Conservation (phyloP, 2,888 invertebrate species). For the Drepanosiphum platanoidis region DNA sequence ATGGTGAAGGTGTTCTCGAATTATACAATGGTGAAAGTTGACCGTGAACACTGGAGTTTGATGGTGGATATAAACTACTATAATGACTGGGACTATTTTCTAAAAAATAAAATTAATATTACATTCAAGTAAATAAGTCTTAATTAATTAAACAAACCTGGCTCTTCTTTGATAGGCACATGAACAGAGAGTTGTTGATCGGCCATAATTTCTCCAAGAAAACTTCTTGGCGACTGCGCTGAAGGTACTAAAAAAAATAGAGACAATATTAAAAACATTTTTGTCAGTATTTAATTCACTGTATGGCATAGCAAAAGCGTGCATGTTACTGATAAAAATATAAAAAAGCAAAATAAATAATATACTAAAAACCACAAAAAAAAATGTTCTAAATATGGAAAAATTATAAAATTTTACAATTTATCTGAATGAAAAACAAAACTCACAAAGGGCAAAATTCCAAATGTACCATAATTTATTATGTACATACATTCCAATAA, state of each 20-base stretch:
- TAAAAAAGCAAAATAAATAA: slow-evolving; percentile 32
- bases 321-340: slow-evolving; percentile 39
- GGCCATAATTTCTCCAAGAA: slow-evolving; percentile 35
- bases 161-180: slow-evolving; percentile 63
- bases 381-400: neutral
- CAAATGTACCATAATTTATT: no score
- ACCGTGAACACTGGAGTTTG: slow-evolving; percentile 40
- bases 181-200: slow-evolving; percentile 22
- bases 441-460: no score
- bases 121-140: neutral
- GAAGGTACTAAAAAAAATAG: slow-evolving; percentile 48
- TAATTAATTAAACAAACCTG: slow-evolving; percentile 63
- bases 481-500: no score
- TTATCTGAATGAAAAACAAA: no score
- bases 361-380: slow-evolving; percentile 6
- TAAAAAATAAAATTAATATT: slow-evolving; percentile 63
- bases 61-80: slow-evolving; percentile 42
- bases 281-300: neutral
- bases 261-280: no score
- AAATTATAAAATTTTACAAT: slow-evolving; percentile 5
- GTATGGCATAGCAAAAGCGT: slow-evolving; percentile 33
- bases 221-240: slow-evolving; percentile 1
- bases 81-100: slow-evolving; percentile 67
- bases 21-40: slow-evolving; percentile 62
- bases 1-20: slow-evolving; percentile 63